Conservation (phyloP, 2,797 vertebrate species). For the Astyanax mexicanus region DNA sequence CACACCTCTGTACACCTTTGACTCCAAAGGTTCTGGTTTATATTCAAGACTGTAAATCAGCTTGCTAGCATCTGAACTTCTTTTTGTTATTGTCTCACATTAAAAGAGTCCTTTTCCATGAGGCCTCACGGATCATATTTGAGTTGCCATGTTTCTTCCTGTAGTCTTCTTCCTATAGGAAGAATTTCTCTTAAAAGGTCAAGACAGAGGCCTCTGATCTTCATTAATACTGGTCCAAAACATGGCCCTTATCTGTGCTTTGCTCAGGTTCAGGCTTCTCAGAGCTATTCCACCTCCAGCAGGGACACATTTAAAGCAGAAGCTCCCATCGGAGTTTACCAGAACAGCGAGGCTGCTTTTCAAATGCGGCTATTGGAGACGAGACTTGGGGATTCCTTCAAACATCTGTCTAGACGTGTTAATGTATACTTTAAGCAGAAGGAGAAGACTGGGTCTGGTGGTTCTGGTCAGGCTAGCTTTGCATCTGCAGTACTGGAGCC, state of each 20-base stretch:
- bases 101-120: slow-evolving; percentile 37
- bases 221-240: slow-evolving; percentile 15
- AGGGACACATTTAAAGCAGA: slow-evolving; percentile 65
- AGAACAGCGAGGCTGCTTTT: slow-evolving; percentile 55
- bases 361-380: slow-evolving; percentile 56
- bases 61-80: slow-evolving; percentile 61
- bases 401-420: slow-evolving; percentile 67
- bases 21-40: slow-evolving; percentile 57
- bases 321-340: slow-evolving; percentile 67
- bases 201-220: slow-evolving; percentile 20
- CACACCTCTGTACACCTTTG: slow-evolving; percentile 47
- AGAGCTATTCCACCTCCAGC: slow-evolving; percentile 64
- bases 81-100: too few species aligned
- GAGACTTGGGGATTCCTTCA: slow-evolving; percentile 67
- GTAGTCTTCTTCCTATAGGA: slow-evolving; percentile 38
- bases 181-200: slow-evolving; percentile 45
- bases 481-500: slow-evolving; percentile 50
- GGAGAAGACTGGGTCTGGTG: slow-evolving; percentile 16
- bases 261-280: slow-evolving; percentile 41
- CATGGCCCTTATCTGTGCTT: neutral
- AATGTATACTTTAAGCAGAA: slow-evolving; percentile 73
- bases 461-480: slow-evolving; percentile 31
- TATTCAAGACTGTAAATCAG: slow-evolving; percentile 65
- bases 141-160: slow-evolving; percentile 32
- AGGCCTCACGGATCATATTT: slow-evolving; percentile 45